phyloP scores from a whole-genome alignment of 2,888 invertebrate species.

The Tricholauxania praeusta region DNA sequence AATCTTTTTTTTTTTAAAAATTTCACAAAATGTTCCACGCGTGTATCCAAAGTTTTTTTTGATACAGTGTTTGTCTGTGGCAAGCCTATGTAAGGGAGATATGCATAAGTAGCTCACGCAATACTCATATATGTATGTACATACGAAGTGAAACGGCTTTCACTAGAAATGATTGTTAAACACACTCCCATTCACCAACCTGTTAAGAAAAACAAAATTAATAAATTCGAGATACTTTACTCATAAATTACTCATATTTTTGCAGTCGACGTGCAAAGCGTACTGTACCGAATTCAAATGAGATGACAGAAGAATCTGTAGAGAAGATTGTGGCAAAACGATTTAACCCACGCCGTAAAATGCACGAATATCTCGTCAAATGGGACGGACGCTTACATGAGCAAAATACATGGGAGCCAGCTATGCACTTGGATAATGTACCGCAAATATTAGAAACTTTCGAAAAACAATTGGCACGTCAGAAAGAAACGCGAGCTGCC shows the following conservation, averaged over 20 bases:
- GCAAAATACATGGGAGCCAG: conserved; percentile 88
- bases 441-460: conserved; percentile 83
- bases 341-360: conserved; percentile 82
- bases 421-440: conserved; percentile 81
- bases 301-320: conserved; percentile 78
- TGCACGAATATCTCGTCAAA: conserved; percentile 86
- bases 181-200: no score
- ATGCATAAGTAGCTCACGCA: no score
- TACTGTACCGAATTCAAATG: conserved; percentile 55
- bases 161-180: no score
- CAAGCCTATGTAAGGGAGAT: no score
- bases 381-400: conserved; percentile 87
- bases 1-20: no score
- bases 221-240: conserved; percentile 16
- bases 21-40: no score
- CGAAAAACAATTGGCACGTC: conserved; percentile 81
- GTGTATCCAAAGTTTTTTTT: no score
- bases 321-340: conserved; percentile 88
- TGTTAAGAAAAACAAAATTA: background rate
- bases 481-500: conserved; percentile 78
- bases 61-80: no score
- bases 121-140: no score
- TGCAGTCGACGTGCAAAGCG: conserved; percentile 63
- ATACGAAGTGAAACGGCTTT: no score
- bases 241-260: conserved; percentile 18